Base-by-base conservation (phyloP, 2,888 invertebrate genomes). In the Lasioglossum calceatum region DNA sequence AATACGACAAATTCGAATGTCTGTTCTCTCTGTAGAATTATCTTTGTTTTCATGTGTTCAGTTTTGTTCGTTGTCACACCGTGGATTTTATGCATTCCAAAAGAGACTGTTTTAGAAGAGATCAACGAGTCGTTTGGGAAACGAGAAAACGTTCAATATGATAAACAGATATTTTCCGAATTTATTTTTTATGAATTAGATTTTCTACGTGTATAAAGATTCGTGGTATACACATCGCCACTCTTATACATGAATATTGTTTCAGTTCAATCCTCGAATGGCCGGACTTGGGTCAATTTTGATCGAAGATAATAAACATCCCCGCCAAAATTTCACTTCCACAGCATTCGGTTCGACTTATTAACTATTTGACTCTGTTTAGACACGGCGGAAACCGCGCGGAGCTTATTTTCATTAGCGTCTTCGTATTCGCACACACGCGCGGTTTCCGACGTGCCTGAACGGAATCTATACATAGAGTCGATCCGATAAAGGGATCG, bases 1-100 rank as follows among this genome's bases (percentile, higher is more conserved):
- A 85, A 85, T 58, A 47, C n/a, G 44, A 71, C 50, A 79, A 72
- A 76, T 75, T 27, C n/a, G 36, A 64, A 27, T 27, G 61, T 27
- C 61, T 61, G 61, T n/a, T 32, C 32, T 16, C 27, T 32, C 61
- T 64, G 27, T 61, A 61, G 14, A 61, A 61, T 61, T 61, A 27
- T 61, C 27, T 61, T 61, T 61, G 14, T 27, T 27, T 27, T 14
- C 27, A 10, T 4, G 14, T 27, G 27, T 27, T 61, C 54, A 23
- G 54, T 54, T 54, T 23, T 7, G 7, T 27, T 27, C n/a, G 27
- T 14, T 5, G 14, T 61, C 12, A 2, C 14, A 61, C 61, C n/a
- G 61, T 27, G 58, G 58, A n/a, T n/a, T 58, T n/a, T n/a, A n/a
- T 58, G 58, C 50, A 50, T 50, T 23, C 7, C 50, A 19, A 19